Evolutionary conservation across 2,797 vertebrate genomes (phyloP).

Genomic region (Chiloscyllium punctatum): DNA sequence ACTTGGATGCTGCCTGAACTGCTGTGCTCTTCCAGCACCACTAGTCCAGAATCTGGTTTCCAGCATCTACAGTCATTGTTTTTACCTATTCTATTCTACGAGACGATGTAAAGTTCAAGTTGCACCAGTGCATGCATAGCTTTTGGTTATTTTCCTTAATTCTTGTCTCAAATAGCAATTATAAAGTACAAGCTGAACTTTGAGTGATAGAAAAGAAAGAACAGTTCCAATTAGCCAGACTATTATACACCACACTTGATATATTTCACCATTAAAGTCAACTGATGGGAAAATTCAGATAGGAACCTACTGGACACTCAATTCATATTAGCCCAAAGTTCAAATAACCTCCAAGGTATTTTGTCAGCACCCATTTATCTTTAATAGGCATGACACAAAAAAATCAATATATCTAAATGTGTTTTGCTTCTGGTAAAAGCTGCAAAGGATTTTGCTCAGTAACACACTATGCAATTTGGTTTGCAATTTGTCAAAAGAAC

Average conservation of each 20-base stretch:
- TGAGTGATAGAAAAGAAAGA: neutral
- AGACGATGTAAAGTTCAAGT: neutral
- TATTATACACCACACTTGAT: neutral
- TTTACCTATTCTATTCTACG: neutral
- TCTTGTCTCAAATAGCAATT: neutral
- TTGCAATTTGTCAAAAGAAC: neutral
- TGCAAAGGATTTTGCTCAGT: neutral
- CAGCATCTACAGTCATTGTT: no score
- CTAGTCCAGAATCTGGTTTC: no score
- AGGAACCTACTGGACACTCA: neutral
- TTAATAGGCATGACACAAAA: neutral
- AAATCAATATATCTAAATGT: neutral
- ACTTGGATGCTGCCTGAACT: no score
- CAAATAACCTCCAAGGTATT: neutral
- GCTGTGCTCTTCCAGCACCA: no score
- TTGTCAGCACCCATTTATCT: neutral
- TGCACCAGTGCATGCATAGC: neutral
- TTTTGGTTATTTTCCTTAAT: constrained; percentile 19
- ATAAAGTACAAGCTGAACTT: neutral
- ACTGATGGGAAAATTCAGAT: neutral
- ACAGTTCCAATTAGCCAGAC: neutral
- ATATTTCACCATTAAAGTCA: neutral
- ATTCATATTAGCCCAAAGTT: neutral
- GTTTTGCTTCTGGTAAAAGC: neutral
- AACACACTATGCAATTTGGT: neutral